Evolutionary conservation across 1,140 invertebrate genomes (phyloP).

Genomic region (Intoshia linei): DNA sequence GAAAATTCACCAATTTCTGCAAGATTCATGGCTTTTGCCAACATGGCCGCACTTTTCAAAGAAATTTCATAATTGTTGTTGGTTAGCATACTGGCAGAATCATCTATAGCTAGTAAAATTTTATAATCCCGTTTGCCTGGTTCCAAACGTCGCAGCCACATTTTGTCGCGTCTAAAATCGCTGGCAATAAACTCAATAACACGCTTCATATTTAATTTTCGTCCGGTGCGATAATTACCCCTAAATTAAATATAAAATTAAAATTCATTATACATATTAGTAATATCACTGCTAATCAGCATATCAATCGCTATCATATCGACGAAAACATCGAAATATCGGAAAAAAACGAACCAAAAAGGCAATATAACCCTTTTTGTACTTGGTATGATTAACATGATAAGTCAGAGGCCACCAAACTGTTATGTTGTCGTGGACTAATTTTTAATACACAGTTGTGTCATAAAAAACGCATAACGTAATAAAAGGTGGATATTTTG

Average conservation of each 20-base stretch:
- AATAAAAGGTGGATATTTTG: no score
- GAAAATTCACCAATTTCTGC: slow-evolving; percentile 14
- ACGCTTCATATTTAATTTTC: slow-evolving; percentile 83
- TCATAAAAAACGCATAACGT: no score
- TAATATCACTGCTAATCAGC: no score
- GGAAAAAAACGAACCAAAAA: not conserved
- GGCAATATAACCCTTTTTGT: not conserved
- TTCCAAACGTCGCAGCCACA: slow-evolving; percentile 76
- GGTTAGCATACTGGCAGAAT: slow-evolving; percentile 40
- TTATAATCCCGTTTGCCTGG: slow-evolving; percentile 79
- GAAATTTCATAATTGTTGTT: slow-evolving; percentile 19
- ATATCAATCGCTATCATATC: not conserved
- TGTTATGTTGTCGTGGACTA: not conserved
- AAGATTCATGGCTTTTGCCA: no score
- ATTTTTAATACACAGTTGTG: no score
- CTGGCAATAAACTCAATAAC: slow-evolving; percentile 85
- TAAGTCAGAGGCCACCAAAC: not conserved
- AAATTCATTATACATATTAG: no score
- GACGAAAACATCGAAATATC: not conserved
- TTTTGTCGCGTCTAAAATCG: slow-evolving; percentile 89
- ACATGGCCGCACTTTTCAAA: no score
- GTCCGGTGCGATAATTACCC: slow-evolving; percentile 76
- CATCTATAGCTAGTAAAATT: slow-evolving; percentile 65
- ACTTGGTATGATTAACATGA: not conserved
- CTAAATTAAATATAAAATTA: slow-evolving; percentile 17